A percentile compares a stretch with the other conserved stretches of the same genome.
Conservation (phyloP, 2,797 vertebrate genomes). For the Yasuhikotakia modesta region DNA sequence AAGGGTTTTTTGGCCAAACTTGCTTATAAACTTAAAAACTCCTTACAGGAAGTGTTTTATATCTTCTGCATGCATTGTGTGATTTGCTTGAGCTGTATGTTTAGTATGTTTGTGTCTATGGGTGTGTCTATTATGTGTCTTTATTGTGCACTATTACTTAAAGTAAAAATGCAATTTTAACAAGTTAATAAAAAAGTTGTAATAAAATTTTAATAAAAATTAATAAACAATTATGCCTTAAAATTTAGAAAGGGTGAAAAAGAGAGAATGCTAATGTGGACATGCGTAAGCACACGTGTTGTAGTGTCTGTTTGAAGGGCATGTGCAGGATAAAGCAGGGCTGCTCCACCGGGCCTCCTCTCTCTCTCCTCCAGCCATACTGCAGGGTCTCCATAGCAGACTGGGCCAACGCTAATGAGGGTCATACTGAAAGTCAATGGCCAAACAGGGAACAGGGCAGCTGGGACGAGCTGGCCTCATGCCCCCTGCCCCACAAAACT, state of each 20-base stretch:
- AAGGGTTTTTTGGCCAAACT: too few species aligned
- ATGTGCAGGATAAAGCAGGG: slow-evolving; percentile 62
- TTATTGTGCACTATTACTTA: too few species aligned
- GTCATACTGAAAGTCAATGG: slow-evolving; percentile 75
- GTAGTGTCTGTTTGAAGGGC: slow-evolving; percentile 65
- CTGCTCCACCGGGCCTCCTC: slow-evolving; percentile 54
- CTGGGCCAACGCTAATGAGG: slow-evolving; percentile 70
- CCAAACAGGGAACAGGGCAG: slow-evolving; percentile 49
- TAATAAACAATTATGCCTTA: not conserved
- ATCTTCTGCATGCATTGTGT: too few species aligned
- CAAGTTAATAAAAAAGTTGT: too few species aligned
- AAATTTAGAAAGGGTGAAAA: not conserved
- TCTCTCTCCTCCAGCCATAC: slow-evolving; percentile 55
- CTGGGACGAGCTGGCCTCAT: slow-evolving; percentile 53
- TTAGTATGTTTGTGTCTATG: too few species aligned
- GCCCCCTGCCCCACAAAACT: slow-evolving; percentile 52
- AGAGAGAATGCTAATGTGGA: slow-evolving; percentile 43
- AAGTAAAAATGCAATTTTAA: too few species aligned
- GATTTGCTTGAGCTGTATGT: too few species aligned
- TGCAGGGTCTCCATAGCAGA: slow-evolving; percentile 67
- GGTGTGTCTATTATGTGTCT: too few species aligned
- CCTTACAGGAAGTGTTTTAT: too few species aligned
- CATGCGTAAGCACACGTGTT: slow-evolving; percentile 53
- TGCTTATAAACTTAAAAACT: too few species aligned
- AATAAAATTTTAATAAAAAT: too few species aligned